Base-by-base conservation (phyloP, 2,797 vertebrate genomes). In the Sebastolobus altivelis region DNA sequence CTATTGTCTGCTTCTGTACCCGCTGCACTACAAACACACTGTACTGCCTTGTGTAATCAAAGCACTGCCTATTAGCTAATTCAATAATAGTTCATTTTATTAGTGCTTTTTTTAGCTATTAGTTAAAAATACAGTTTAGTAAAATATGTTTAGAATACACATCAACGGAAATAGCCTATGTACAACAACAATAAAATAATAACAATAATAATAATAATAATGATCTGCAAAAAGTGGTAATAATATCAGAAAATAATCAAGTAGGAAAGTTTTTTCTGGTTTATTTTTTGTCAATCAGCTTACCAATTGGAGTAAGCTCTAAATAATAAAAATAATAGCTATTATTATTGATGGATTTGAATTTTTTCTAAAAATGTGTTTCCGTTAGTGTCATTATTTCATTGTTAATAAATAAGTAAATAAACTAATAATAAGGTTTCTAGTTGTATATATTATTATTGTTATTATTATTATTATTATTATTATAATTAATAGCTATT, bases 1-100 rank as follows among this genome's bases (percentile, higher is more conserved):
- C 84, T 83, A 75, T 82, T 87, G 83, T 90, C 79, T 87, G 78
- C 6, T 4, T 66, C 76, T 62, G 67, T 56, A 2, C 59, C 72
- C 72, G 40, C 22, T 49, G 52, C 73, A 66, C 71, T 4, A n/a
- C 29, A 33, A 1, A 1, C 2, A 14, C 56, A 40, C 38, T 13
- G 40, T 13, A 43, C 40, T 33, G 29, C 62, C 27, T 35, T 4
- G 12, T 78, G 78, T 58, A 13, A 75, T 52, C 71, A 43, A 20
- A 77, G 52, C 62, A 56, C 16, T 2, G 6, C 14, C 43, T 65
- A 33, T 35, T 29, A 40, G 46, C 22, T 88, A 16, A 75, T 43
- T 68, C 27, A 38, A 55, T 40, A 63, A 1, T 5, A 33, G 14
- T 14, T 65, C 10, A 31, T 49, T 13, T 62, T 20, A 25, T 72